These are phyloP conservation scores for Catocala nupta DNA, from an alignment of 2,888 invertebrate genomes.

Conservation along the genomic window DNA sequence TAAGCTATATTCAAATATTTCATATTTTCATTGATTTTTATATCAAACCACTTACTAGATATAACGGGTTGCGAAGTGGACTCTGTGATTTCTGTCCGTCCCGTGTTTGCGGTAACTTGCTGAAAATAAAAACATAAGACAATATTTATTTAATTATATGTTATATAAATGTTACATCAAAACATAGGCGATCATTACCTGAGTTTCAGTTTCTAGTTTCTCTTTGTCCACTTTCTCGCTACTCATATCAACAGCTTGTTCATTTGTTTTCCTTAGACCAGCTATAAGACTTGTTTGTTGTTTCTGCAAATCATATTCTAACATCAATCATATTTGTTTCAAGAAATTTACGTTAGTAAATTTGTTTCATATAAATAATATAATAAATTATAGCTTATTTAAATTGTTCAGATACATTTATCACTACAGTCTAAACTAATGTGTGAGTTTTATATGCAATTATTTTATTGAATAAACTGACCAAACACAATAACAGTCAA, in stretches of 20 bases:
- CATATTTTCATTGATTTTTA: no score
- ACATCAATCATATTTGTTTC: neutral
- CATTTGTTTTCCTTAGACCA: conserved; percentile 95
- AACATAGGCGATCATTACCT: conserved; percentile 59
- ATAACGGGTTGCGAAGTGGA: conserved; percentile 81
- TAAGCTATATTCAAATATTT: neutral
- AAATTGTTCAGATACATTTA: no score
- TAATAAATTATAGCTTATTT: no score
- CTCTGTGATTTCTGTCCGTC: conserved; percentile 79
- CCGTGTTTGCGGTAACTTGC: conserved; percentile 64
- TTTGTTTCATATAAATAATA: no score
- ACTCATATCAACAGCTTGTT: conserved; percentile 88
- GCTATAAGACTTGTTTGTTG: conserved; percentile 97
- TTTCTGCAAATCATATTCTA: conserved; percentile 88
- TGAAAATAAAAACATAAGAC: conserved; percentile 50
- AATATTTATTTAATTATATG: neutral
- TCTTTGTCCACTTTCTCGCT: conserved; percentile 90
- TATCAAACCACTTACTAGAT: conserved; percentile 69
- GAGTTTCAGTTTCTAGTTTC: conserved; percentile 74
- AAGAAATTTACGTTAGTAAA: no score
- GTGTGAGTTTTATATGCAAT: no score
- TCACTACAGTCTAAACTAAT: no score
- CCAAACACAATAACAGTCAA: no score
- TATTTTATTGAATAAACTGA: no score
- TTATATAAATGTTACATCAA: neutral